Conservation (phyloP, 2,113 vertebrate genomes). For the Scalopus aquaticus region DNA sequence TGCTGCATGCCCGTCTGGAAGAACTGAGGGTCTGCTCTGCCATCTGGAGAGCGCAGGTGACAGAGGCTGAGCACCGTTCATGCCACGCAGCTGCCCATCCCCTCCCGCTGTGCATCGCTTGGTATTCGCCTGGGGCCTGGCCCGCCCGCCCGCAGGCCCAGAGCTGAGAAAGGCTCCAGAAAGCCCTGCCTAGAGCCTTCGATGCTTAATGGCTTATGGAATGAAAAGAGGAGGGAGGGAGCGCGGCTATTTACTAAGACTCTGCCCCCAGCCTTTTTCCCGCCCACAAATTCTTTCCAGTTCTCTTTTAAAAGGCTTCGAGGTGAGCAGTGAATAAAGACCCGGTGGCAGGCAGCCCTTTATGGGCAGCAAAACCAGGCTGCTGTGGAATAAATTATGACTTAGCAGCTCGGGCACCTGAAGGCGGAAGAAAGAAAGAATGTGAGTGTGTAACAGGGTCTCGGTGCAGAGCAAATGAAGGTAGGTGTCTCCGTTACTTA, state of each 20-base stretch:
- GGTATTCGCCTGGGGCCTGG: too few species aligned
- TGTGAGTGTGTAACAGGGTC: conserved; percentile 36
- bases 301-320: conserved; percentile 67
- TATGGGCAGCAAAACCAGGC: conserved; percentile 54
- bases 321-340: conserved; percentile 58
- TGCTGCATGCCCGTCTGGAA: too few species aligned
- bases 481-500: conserved; percentile 49
- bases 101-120: too few species aligned
- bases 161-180: conserved; percentile 43
- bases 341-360: conserved; percentile 57
- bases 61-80: too few species aligned
- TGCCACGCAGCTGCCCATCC: too few species aligned
- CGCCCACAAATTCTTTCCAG: conserved; percentile 77
- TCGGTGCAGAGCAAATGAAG: conserved; percentile 77
- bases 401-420: conserved; percentile 69
- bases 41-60: rapidly evolving
- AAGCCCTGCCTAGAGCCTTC: conserved; percentile 13
- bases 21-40: too few species aligned
- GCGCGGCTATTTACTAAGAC: not conserved
- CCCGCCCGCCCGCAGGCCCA: not conserved
- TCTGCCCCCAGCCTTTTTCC: conserved; percentile 41
- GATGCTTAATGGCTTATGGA: conserved; percentile 27
- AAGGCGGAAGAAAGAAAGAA: not conserved
- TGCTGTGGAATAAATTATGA: conserved; percentile 73
- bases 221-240: not conserved